Percentiles rank a stretch among this genome's conserved stretches.
Evolutionary conservation across 2,113 vertebrate species (phyloP).

Genomic region (Tichodroma muraria): DNA sequence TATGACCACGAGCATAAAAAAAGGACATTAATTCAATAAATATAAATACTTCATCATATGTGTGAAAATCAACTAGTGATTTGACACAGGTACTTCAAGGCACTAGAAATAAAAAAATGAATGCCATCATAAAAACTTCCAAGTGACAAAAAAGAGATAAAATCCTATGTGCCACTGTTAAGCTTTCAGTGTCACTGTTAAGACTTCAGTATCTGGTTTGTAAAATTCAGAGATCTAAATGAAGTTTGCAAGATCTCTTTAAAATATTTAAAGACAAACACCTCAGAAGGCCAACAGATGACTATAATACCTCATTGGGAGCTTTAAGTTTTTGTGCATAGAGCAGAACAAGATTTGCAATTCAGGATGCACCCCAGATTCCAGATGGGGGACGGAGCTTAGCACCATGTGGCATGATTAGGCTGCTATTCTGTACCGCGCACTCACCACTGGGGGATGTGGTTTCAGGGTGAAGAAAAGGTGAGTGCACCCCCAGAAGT

Average conservation of each 20-base stretch:
- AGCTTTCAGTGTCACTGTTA: neutral
- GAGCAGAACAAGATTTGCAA: neutral
- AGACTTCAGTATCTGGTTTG: neutral
- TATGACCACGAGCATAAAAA: neutral
- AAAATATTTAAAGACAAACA: neutral
- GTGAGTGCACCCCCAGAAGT: accelerated
- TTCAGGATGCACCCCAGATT: neutral
- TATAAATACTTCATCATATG: neutral
- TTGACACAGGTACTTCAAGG: neutral
- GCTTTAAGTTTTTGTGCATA: neutral
- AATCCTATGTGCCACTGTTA: neutral
- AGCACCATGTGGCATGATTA: no score
- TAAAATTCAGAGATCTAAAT: neutral
- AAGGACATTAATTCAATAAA: neutral
- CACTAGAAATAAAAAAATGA: neutral
- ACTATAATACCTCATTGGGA: neutral
- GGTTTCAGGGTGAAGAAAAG: neutral
- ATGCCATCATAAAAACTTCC: neutral
- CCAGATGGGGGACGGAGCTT: accelerated
- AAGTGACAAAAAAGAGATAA: neutral
- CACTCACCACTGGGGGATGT: no score
- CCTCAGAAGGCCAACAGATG: neutral
- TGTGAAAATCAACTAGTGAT: neutral
- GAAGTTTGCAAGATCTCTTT: neutral
- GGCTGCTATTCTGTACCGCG: accelerated